Evolutionary conservation across 2,888 invertebrate species (phyloP).

Genomic region (Parnassius mnemosyne): DNA sequence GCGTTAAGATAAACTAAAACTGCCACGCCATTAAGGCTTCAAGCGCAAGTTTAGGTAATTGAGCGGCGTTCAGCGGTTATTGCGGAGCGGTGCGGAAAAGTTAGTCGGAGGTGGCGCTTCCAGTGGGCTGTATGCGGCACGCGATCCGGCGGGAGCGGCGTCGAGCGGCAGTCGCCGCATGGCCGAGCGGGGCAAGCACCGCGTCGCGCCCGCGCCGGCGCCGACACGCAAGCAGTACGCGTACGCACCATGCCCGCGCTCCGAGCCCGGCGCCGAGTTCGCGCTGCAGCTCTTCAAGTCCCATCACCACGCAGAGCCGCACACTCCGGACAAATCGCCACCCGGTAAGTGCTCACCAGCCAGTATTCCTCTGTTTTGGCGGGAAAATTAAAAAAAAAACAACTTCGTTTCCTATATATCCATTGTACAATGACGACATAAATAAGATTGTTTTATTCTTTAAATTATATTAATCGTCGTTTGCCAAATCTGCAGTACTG

Average conservation of each 20-base stretch:
- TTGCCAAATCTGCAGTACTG: too few relatives aligned
- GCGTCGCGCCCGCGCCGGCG: constrained; percentile 76
- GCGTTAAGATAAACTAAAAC: constrained; percentile 1
- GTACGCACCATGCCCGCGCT: constrained; percentile 74
- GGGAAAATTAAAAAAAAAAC: constrained; percentile 30
- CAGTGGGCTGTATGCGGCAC: constrained; percentile 5
- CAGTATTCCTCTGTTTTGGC: constrained; percentile 28
- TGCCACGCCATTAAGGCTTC: background rate
- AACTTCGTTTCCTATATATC: too few relatives aligned
- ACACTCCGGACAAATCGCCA: constrained; percentile 58
- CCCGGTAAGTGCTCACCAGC: constrained; percentile 50
- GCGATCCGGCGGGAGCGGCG: constrained; percentile 35
- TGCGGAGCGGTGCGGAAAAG: background rate
- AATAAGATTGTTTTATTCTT: too few relatives aligned
- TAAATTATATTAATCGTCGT: too few relatives aligned
- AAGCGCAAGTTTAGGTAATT: background rate
- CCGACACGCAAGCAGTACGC: constrained; percentile 74
- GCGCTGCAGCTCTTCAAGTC: constrained; percentile 60
- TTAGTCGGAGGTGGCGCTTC: background rate
- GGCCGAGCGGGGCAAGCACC: constrained; percentile 75
- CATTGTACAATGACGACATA: too few relatives aligned
- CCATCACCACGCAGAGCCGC: constrained; percentile 43
- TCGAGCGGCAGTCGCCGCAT: constrained; percentile 71
- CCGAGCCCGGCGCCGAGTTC: constrained; percentile 74
- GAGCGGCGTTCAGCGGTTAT: background rate